Evolutionary conservation across 2,797 vertebrate species (phyloP).

Genomic region (Taeniopygia guttata): DNA sequence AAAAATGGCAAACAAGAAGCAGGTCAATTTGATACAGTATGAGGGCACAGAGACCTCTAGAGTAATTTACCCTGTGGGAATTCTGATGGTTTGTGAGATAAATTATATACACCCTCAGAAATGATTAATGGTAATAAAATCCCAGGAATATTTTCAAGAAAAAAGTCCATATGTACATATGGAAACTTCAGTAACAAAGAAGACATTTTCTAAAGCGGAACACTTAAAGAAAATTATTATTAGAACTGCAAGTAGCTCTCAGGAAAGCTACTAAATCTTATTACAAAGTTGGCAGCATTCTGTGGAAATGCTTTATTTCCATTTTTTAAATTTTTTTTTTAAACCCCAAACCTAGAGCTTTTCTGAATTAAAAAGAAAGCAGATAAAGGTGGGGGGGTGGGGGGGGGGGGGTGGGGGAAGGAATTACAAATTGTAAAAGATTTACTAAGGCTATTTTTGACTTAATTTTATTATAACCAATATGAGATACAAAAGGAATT

Average conservation of each 20-base stretch:
- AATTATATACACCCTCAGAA: conserved; percentile 91
- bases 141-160: conserved; percentile 72
- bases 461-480: neutral
- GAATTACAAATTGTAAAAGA: neutral
- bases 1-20: conserved; percentile 99
- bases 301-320: neutral
- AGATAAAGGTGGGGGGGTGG: neutral
- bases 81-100: conserved; percentile 93
- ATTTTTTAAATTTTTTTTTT: neutral
- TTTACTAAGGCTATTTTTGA: neutral
- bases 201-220: conserved; percentile 26
- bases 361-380: neutral
- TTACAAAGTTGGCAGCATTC: conserved; percentile 36
- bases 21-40: conserved; percentile 98
- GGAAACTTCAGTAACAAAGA: conserved; percentile 71
- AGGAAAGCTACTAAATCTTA: conserved; percentile 36
- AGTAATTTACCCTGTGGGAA: conserved; percentile 99
- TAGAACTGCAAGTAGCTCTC: conserved; percentile 27
- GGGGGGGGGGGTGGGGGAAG: neutral
- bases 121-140: conserved; percentile 96
- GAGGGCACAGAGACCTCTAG: conserved; percentile 94
- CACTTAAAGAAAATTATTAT: conserved; percentile 53
- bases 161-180: conserved; percentile 64
- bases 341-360: neutral
- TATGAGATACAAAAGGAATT: neutral